phyloP scores from a whole-genome alignment of 2,113 vertebrate species.

The Saccopteryx bilineata region DNA sequence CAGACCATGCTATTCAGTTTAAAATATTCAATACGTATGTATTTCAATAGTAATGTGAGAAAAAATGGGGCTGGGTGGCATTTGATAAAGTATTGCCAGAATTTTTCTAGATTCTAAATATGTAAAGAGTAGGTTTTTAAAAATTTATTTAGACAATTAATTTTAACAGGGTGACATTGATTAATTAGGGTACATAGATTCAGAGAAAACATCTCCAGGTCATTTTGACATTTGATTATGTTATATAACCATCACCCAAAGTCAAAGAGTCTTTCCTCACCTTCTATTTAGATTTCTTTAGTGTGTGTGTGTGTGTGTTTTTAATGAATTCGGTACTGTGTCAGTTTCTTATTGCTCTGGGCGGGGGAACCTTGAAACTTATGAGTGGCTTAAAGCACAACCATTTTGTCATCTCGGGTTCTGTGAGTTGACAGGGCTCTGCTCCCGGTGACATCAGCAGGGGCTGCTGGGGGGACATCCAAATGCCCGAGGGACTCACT shows the following conservation, averaged over 20 bases:
- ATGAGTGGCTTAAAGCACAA: not conserved
- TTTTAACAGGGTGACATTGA: no score
- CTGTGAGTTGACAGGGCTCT: not conserved
- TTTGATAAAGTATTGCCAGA: constrained; percentile 1
- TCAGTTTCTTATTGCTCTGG: not conserved
- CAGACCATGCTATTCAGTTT: not conserved
- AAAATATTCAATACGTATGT: not conserved
- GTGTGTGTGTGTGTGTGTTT: not conserved
- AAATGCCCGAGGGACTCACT: fast-evolving
- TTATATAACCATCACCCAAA: no score
- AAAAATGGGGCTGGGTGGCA: not conserved
- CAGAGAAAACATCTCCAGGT: no score
- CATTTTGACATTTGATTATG: no score
- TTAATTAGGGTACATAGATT: no score
- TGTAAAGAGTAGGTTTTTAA: not conserved
- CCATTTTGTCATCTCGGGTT: not conserved
- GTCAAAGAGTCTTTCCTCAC: no score
- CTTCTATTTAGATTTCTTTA: no score
- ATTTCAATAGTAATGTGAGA: not conserved
- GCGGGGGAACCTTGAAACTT: not conserved
- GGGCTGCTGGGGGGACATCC: not conserved
- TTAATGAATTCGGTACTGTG: not conserved
- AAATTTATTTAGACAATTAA: no score
- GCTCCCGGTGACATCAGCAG: fast-evolving
- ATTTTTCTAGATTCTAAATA: not conserved